phyloP scores from a whole-genome alignment of 2,888 invertebrate genomes.

The Ormyrus pomaceus region DNA sequence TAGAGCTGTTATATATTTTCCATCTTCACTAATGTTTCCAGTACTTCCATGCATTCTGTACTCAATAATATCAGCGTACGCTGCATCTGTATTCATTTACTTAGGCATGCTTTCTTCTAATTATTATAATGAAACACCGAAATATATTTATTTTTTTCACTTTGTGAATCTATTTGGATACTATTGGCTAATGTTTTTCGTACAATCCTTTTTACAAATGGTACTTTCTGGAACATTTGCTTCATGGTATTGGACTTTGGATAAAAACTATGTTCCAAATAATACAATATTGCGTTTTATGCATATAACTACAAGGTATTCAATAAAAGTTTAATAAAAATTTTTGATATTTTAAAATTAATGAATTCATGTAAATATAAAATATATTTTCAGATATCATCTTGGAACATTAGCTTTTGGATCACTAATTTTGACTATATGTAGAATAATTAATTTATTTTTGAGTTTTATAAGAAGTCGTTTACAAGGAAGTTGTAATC shows the following conservation, averaged over 20 bases:
- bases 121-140: slow-evolving; percentile 65
- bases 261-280: slow-evolving; percentile 87
- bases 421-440: slow-evolving; percentile 88
- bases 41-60: slow-evolving; percentile 92
- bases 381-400: slow-evolving; percentile 78
- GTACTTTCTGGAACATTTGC: slow-evolving; percentile 91
- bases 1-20: slow-evolving; percentile 91
- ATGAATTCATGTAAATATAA: not conserved
- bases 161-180: slow-evolving; percentile 86
- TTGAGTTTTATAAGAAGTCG: slow-evolving; percentile 90
- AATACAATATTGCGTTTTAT: slow-evolving; percentile 84
- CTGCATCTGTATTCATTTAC: no score
- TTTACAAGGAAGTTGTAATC: slow-evolving; percentile 87
- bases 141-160: slow-evolving; percentile 76
- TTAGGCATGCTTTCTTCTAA: slow-evolving; percentile 77
- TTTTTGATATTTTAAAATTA: not conserved
- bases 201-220: slow-evolving; percentile 92
- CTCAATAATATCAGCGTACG: slow-evolving; percentile 79
- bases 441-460: slow-evolving; percentile 89
- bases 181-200: slow-evolving; percentile 94
- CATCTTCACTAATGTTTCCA: slow-evolving; percentile 92
- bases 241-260: slow-evolving; percentile 86
- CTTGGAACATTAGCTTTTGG: slow-evolving; percentile 87
- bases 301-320: slow-evolving; percentile 81
- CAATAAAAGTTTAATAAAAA: not conserved